Conservation (phyloP, 2,113 vertebrate species). For the Platysteira castanea region DNA sequence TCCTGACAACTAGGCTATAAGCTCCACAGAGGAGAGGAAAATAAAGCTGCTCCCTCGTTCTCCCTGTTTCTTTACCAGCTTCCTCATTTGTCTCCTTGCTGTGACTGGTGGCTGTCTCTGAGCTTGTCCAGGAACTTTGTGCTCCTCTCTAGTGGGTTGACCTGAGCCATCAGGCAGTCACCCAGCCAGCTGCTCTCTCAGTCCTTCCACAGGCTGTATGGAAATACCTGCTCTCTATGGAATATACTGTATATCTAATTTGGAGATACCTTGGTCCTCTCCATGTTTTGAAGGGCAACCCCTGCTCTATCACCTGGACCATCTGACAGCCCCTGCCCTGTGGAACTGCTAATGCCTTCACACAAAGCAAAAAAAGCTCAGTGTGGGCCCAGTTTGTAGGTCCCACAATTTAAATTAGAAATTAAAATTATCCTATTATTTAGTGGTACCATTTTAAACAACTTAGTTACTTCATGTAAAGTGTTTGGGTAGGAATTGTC, state of each 20-base stretch:
- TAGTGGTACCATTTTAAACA: neutral
- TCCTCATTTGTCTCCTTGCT: neutral
- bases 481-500: neutral
- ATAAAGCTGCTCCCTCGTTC: neutral
- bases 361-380: neutral
- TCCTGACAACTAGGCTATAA: neutral
- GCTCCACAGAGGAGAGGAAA: neutral
- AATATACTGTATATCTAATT: neutral
- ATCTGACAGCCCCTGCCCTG: neutral
- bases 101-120: neutral
- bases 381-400: neutral
- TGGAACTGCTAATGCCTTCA: neutral
- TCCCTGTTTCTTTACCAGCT: neutral
- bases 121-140: neutral
- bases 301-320: neutral
- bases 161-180: neutral
- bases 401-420: neutral
- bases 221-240: neutral
- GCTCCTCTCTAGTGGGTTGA: neutral
- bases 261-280: accelerated
- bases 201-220: neutral
- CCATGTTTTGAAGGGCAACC: neutral
- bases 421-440: neutral
- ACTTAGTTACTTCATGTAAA: neutral
- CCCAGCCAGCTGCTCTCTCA: neutral